phyloP scores from a whole-genome alignment of 1,140 invertebrate genomes.

The Ectropis grisescens region DNA sequence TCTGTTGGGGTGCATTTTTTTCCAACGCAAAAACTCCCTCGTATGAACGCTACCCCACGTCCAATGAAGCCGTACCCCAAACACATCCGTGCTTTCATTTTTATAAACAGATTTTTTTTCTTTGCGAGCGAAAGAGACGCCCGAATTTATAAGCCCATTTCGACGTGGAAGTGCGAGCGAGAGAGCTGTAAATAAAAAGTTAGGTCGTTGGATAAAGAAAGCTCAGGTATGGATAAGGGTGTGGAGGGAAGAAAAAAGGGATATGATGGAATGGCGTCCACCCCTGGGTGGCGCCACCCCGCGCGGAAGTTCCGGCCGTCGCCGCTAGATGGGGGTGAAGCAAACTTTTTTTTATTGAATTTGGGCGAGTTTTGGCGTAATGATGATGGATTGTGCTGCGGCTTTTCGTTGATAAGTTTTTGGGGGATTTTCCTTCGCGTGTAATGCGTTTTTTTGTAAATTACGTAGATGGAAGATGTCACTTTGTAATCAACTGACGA shows the following conservation, averaged over 20 bases:
- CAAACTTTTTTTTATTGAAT: constrained; percentile 66
- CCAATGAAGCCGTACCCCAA: constrained; percentile 48
- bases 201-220: constrained; percentile 64
- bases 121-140: constrained; percentile 33
- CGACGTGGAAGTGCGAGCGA: constrained; percentile 23
- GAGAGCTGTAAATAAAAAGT: constrained; percentile 56
- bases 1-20: constrained; percentile 55
- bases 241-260: constrained; percentile 63
- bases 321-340: constrained; percentile 57
- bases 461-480: constrained; percentile 43
- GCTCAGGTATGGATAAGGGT: constrained; percentile 66
- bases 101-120: constrained; percentile 66
- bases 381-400: constrained; percentile 65
- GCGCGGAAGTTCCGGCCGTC: constrained; percentile 25
- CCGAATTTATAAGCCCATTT: constrained; percentile 7
- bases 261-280: constrained; percentile 52
- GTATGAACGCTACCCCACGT: constrained; percentile 64
- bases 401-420: constrained; percentile 63
- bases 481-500: no score
- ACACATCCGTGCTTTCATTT: constrained; percentile 49
- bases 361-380: constrained; percentile 62
- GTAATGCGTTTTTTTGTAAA: constrained; percentile 61
- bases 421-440: constrained; percentile 41
- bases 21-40: constrained; percentile 56
- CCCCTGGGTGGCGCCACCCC: constrained; percentile 20